phyloP scores from a whole-genome alignment of 2,113 vertebrate species.

The Corydoras maculifer region DNA sequence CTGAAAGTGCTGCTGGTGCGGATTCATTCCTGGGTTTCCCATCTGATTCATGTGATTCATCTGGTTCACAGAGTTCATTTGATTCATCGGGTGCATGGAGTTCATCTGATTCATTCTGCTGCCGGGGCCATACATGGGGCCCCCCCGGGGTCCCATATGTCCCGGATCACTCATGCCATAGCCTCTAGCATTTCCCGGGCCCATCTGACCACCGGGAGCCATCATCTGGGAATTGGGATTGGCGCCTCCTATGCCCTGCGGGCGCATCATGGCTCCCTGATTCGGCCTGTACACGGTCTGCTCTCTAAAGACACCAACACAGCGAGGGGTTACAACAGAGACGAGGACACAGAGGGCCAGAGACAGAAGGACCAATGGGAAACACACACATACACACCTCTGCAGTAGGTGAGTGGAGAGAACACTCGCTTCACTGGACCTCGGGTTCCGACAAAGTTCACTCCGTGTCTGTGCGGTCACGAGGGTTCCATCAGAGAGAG shows the following conservation, averaged over 20 bases:
- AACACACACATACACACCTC: constrained; percentile 63
- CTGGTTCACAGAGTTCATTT: constrained; percentile 47
- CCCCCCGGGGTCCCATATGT: constrained; percentile 60
- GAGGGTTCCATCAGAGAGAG: constrained; percentile 87
- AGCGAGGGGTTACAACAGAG: no score
- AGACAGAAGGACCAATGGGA: no score
- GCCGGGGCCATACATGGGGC: constrained; percentile 50
- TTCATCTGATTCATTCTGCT: constrained; percentile 55
- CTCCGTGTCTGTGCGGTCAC: constrained; percentile 93
- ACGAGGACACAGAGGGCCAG: not conserved
- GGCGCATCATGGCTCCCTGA: constrained; percentile 71
- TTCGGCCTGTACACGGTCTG: constrained; percentile 83
- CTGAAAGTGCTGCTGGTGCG: constrained; percentile 78
- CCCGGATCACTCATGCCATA: constrained; percentile 62
- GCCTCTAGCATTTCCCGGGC: constrained; percentile 64
- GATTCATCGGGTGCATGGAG: constrained; percentile 38
- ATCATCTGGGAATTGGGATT: constrained; percentile 74
- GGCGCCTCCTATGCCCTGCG: constrained; percentile 66
- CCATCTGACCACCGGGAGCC: constrained; percentile 68
- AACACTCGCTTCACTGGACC: constrained; percentile 82
- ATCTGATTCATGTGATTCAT: constrained; percentile 52
- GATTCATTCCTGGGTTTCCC: constrained; percentile 61
- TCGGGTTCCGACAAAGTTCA: constrained; percentile 82
- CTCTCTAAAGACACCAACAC: constrained; percentile 64
- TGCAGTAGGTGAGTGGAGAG: constrained; percentile 92